phyloP scores from a whole-genome alignment of 2,888 invertebrate species.

The Acrobasis suavella region DNA sequence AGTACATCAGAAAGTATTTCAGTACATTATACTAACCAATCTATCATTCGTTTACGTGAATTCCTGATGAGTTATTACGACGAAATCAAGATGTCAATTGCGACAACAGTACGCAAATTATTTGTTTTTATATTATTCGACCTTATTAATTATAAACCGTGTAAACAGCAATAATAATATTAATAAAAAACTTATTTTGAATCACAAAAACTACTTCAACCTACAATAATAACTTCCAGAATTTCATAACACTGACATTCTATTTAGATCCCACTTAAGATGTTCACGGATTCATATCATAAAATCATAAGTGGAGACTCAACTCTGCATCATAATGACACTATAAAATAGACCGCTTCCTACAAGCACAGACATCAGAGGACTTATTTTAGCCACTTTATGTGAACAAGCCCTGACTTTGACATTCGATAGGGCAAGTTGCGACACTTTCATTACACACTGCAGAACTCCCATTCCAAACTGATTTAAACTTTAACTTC shows the following conservation, averaged over 20 bases:
- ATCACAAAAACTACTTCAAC: neutral
- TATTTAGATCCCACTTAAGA: slow-evolving; percentile 26
- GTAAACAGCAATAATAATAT: neutral
- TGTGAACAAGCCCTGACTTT: slow-evolving; percentile 59
- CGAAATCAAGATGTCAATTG: too few species aligned
- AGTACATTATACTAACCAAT: too few species aligned
- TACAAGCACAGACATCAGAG: slow-evolving; percentile 57
- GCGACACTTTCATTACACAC: slow-evolving; percentile 57
- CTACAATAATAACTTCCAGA: neutral
- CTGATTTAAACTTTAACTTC: slow-evolving; percentile 1
- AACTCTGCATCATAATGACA: slow-evolving; percentile 46
- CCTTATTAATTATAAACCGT: too few species aligned
- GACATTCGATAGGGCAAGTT: slow-evolving; percentile 67
- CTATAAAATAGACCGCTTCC: slow-evolving; percentile 60
- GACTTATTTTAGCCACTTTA: slow-evolving; percentile 72
- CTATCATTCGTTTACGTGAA: too few species aligned
- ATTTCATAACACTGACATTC: slow-evolving; percentile 14
- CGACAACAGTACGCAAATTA: too few species aligned
- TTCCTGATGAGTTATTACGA: too few species aligned
- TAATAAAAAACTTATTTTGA: neutral
- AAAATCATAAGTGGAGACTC: slow-evolving; percentile 48
- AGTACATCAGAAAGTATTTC: too few species aligned
- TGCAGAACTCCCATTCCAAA: slow-evolving; percentile 40
- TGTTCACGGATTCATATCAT: slow-evolving; percentile 32
- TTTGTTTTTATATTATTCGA: too few species aligned